A percentile compares a stretch with the other conserved stretches of the same genome.
Evolutionary conservation across 2,797 vertebrate species (phyloP).

Genomic region (Botia kubotai): DNA sequence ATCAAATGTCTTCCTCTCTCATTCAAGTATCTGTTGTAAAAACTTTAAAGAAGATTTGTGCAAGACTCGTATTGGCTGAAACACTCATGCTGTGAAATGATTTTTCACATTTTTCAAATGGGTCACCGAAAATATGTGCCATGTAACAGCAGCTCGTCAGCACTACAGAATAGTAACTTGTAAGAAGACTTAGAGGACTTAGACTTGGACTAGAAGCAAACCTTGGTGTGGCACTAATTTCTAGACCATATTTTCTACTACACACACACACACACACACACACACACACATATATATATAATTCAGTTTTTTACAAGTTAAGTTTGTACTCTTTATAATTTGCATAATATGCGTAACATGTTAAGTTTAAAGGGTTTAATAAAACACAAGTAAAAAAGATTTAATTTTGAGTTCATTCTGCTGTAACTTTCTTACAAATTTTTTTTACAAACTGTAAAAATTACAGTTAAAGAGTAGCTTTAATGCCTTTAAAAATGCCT

Average conservation of each 20-base stretch:
- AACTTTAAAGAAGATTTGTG: slow-evolving; percentile 15
- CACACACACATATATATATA: no score
- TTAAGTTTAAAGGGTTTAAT: background rate
- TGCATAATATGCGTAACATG: background rate
- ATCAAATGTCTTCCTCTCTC: slow-evolving; percentile 61
- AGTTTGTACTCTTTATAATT: no score
- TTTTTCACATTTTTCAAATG: slow-evolving; percentile 12
- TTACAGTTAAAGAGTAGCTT: background rate
- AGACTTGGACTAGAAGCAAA: background rate
- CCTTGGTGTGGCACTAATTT: no score
- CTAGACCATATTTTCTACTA: no score
- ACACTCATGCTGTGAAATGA: slow-evolving; percentile 8
- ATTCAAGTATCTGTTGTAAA: slow-evolving; percentile 41
- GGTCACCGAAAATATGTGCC: slow-evolving; percentile 23
- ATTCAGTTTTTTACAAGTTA: no score
- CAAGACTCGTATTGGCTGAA: slow-evolving; percentile 1
- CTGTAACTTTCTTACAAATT: background rate
- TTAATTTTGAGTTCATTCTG: background rate
- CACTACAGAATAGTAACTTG: slow-evolving; percentile 2
- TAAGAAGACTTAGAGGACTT: background rate
- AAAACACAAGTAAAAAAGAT: background rate
- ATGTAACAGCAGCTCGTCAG: background rate
- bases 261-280: no score
- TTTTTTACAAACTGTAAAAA: no score
- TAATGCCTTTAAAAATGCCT: slow-evolving; percentile 14